A percentile compares a stretch with the other conserved stretches of the same genome.
Evolutionary conservation across 2,113 vertebrate genomes (phyloP).

Genomic region (Glareola pratincola): DNA sequence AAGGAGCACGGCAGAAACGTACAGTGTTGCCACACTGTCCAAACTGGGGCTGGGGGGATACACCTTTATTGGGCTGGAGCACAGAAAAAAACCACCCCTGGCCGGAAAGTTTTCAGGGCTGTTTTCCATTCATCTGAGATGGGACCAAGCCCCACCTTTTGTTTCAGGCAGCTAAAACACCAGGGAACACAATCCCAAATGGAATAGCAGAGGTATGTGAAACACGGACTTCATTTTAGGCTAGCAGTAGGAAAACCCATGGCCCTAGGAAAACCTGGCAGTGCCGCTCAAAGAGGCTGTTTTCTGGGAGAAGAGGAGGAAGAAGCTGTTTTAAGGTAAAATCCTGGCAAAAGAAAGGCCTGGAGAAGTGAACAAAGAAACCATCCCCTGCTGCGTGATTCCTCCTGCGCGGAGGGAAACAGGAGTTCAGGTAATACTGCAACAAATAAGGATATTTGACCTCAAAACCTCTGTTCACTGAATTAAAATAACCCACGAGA

Average conservation of each 20-base stretch:
- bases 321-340: not conserved
- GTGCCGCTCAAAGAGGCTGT: accelerated
- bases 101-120: not conserved
- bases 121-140: not conserved
- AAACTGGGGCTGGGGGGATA: too few species aligned
- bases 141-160: not conserved
- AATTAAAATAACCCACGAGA: not conserved
- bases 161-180: not conserved
- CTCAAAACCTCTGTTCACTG: not conserved
- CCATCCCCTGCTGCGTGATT: not conserved
- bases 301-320: not conserved
- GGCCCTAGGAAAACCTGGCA: not conserved
- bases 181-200: not conserved
- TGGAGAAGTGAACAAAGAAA: not conserved
- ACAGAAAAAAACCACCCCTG: not conserved
- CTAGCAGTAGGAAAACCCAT: not conserved
- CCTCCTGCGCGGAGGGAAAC: not conserved
- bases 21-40: accelerated
- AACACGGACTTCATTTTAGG: not conserved
- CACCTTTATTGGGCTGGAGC: not conserved
- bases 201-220: accelerated
- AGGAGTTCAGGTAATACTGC: not conserved
- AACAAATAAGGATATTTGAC: not conserved
- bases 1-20: accelerated
- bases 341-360: not conserved